These are phyloP conservation scores for Agrochola circellaris DNA, from an alignment of 2,888 invertebrate genomes.

Conservation along the genomic window DNA sequence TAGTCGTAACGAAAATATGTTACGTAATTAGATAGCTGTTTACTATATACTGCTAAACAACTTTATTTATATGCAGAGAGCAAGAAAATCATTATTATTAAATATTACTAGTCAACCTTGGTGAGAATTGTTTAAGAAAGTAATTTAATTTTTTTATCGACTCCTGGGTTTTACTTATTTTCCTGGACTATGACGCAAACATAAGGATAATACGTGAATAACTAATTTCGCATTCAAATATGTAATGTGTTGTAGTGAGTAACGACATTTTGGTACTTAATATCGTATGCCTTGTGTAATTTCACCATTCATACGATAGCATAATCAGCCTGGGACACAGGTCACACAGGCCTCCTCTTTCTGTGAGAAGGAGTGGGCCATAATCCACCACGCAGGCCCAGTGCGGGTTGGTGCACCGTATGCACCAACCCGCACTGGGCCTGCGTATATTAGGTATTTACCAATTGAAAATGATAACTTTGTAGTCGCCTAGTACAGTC, in stretches of 20 bases:
- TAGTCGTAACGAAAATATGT: no score
- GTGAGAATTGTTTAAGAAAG: background rate
- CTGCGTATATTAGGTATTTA: background rate
- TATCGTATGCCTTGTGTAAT: background rate
- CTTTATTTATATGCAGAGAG: no score
- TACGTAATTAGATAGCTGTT: no score
- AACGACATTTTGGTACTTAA: background rate
- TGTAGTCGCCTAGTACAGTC: no score
- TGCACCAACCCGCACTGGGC: no score
- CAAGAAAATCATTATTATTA: no score
- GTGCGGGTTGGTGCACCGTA: no score
- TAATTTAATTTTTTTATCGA: background rate
- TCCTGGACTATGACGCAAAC: background rate
- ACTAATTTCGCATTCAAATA: background rate
- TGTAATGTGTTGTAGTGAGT: background rate
- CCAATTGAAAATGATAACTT: background rate
- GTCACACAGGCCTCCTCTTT: no score
- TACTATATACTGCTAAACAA: no score
- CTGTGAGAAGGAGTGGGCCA: no score
- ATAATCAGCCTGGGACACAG: no score
- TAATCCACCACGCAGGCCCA: no score
- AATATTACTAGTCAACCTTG: background rate
- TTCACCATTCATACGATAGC: background rate
- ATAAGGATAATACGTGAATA: background rate
- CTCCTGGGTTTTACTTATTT: background rate